Conservation (phyloP, 2,888 invertebrate species). For the Cerastis leucographa region DNA sequence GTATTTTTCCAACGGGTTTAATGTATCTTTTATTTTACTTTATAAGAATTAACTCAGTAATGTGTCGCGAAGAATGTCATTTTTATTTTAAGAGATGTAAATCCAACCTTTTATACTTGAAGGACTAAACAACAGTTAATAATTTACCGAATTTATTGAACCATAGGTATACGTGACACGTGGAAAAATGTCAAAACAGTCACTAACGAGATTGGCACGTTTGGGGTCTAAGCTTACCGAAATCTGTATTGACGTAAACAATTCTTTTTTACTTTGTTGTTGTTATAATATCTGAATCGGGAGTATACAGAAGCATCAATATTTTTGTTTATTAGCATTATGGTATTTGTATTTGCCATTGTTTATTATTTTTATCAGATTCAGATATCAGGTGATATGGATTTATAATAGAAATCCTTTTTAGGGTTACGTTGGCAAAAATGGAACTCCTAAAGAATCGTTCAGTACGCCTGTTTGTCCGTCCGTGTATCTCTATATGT, state of each 20-base stretch:
- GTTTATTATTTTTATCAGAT: background rate
- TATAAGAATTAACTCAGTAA: background rate
- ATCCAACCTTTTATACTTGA: background rate
- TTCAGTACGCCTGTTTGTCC: too few relatives aligned
- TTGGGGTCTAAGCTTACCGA: constrained; percentile 29
- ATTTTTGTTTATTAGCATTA: constrained; percentile 23
- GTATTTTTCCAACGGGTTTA: constrained; percentile 12
- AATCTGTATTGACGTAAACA: constrained; percentile 30
- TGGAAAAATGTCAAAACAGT: constrained; percentile 14
- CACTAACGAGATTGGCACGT: constrained; percentile 40
- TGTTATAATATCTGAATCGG: constrained; percentile 9
- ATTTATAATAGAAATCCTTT: background rate
- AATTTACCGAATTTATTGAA: background rate
- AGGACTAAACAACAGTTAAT: too few relatives aligned
- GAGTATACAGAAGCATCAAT: background rate
- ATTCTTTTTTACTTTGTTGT: constrained; percentile 25
- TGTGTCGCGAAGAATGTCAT: background rate
- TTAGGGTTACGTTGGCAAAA: background rate
- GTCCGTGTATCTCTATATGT: too few relatives aligned
- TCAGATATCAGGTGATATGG: too few relatives aligned
- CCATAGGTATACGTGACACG: constrained; percentile 5
- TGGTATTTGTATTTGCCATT: background rate
- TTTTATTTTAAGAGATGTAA: background rate
- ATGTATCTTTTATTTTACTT: constrained; percentile 20
- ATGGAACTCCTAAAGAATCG: too few relatives aligned